Conservation (phyloP, 1,140 invertebrate species). For the Drosophila pseudoobscura region DNA sequence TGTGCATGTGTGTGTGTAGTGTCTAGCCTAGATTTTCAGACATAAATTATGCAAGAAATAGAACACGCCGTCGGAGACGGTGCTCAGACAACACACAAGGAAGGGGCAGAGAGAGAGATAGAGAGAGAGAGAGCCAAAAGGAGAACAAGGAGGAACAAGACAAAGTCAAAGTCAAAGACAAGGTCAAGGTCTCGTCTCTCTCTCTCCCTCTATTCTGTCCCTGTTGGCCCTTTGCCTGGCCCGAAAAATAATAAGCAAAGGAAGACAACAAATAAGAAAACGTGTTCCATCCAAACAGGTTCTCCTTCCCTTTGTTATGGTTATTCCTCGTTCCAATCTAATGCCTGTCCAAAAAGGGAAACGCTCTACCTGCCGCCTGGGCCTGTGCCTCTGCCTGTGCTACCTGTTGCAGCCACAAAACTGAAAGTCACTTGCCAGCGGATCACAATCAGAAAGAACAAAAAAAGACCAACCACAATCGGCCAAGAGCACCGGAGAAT, state of each 20-base stretch:
- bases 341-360: slow-evolving; percentile 8
- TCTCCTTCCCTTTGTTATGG: background rate
- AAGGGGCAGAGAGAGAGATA: slow-evolving; percentile 29
- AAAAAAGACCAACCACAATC: slow-evolving; percentile 1
- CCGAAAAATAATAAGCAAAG: slow-evolving; percentile 6
- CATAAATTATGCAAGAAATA: slow-evolving; percentile 79
- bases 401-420: slow-evolving; percentile 59
- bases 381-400: background rate
- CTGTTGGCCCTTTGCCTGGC: background rate
- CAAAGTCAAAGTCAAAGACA: slow-evolving; percentile 55
- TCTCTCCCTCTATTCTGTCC: slow-evolving; percentile 4
- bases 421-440: slow-evolving; percentile 67
- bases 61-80: slow-evolving; percentile 6
- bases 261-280: slow-evolving; percentile 21
- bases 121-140: slow-evolving; percentile 22
- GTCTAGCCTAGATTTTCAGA: slow-evolving; percentile 74
- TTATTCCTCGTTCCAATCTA: slow-evolving; percentile 1
- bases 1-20: slow-evolving; percentile 29
- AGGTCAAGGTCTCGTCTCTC: slow-evolving; percentile 25
- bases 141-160: slow-evolving; percentile 30
- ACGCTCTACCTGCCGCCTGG: slow-evolving; percentile 28
- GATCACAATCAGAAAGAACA: slow-evolving; percentile 33
- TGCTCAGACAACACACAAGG: slow-evolving; percentile 16
- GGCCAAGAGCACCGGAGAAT: slow-evolving; percentile 6
- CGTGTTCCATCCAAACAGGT: slow-evolving; percentile 37